These are phyloP conservation scores for Cyprinodon brontotheroides DNA, from an alignment of 2,113 vertebrate species.

Conservation along the genomic window DNA sequence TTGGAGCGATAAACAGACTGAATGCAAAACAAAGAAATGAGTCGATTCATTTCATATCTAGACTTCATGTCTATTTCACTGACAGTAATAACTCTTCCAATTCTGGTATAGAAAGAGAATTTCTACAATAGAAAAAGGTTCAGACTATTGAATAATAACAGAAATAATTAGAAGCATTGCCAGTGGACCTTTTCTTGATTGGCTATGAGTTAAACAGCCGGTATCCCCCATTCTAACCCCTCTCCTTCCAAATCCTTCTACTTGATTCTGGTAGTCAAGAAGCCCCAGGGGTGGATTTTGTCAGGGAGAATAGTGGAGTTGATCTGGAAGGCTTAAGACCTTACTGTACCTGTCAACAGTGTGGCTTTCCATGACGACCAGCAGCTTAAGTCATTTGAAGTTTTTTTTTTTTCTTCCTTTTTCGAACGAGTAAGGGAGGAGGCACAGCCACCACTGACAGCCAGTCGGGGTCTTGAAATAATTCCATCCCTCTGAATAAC, in stretches of 20 bases:
- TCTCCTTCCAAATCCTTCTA: slow-evolving; percentile 4
- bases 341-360: slow-evolving; percentile 77
- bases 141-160: slow-evolving; percentile 68
- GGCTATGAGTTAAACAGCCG: slow-evolving; percentile 42
- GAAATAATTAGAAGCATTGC: slow-evolving; percentile 70
- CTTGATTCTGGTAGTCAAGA: slow-evolving; percentile 30
- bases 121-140: slow-evolving; percentile 73
- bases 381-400: slow-evolving; percentile 79
- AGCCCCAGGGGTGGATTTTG: slow-evolving; percentile 71
- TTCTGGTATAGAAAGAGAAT: slow-evolving; percentile 50
- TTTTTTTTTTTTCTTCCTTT: slow-evolving; percentile 47
- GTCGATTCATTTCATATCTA: slow-evolving; percentile 27
- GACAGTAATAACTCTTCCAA: slow-evolving; percentile 33
- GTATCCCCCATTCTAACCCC: slow-evolving; percentile 57
- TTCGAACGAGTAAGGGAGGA: slow-evolving; percentile 65
- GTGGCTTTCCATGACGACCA: slow-evolving; percentile 72
- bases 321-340: slow-evolving; percentile 78
- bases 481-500: slow-evolving; percentile 75
- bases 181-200: slow-evolving; percentile 64
- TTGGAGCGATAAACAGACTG: slow-evolving; percentile 33
- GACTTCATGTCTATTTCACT: slow-evolving; percentile 11
- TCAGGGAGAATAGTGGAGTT: slow-evolving; percentile 73
- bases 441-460: slow-evolving; percentile 64
- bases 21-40: slow-evolving; percentile 33
- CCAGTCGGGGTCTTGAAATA: slow-evolving; percentile 74